Conservation (phyloP, 2,113 vertebrate species). For the Piprites chloris region DNA sequence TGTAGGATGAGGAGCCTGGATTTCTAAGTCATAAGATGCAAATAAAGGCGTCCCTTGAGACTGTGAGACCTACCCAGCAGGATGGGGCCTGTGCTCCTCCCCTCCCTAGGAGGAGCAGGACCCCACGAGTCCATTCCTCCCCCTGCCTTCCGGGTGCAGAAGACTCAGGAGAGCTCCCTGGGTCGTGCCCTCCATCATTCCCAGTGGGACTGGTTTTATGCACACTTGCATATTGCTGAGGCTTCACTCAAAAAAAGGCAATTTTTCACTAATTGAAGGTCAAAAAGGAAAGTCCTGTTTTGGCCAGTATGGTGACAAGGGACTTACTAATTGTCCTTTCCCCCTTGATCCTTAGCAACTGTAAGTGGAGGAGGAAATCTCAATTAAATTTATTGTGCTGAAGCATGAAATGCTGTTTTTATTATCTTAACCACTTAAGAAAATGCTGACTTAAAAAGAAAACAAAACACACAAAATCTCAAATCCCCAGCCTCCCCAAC, state of each 20-base stretch:
- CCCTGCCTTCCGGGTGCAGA: not conserved
- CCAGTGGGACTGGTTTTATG: not conserved
- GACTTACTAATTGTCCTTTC: conserved; percentile 26
- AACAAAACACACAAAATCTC: not conserved
- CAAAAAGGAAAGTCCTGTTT: not conserved
- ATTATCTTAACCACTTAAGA: not conserved
- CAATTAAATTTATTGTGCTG: not conserved
- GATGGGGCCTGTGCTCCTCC: not conserved
- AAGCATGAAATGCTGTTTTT: not conserved
- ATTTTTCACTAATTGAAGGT: not conserved
- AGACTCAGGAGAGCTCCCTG: not conserved
- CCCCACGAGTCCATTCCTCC: fast-evolving
- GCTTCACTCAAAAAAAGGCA: not conserved
- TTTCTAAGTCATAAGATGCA: not conserved
- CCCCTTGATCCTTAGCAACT: conserved; percentile 22
- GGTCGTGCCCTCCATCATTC: not conserved
- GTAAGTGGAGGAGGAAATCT: not conserved
- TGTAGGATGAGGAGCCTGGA: conserved; percentile 7
- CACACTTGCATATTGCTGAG: not conserved
- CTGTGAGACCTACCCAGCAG: not conserved
- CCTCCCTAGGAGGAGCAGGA: not conserved
- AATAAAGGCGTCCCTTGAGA: not conserved
- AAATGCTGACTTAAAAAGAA: not conserved
- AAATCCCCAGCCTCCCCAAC: not conserved
- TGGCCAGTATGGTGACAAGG: not conserved